Conservation (phyloP, 2,113 vertebrate species). For the Orthochromis malagaraziensis region DNA sequence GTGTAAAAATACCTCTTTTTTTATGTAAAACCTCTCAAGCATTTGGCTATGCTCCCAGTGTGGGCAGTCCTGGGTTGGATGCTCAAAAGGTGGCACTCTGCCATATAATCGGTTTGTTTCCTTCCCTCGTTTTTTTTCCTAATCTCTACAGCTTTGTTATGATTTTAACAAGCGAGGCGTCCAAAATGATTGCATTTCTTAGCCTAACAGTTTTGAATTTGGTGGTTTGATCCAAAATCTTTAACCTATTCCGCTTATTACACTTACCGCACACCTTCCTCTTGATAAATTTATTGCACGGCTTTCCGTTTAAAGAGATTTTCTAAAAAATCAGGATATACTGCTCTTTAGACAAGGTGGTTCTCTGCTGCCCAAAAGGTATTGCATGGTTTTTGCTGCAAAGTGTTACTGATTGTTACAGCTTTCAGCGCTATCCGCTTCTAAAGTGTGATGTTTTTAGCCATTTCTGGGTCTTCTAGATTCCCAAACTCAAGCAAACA, state of each 20-base stretch:
- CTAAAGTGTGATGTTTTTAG: not conserved
- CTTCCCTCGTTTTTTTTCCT: not conserved
- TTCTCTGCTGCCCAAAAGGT: not conserved
- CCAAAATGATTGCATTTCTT: not conserved
- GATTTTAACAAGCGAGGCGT: not conserved
- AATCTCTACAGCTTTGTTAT: not conserved
- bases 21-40: not conserved
- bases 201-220: not conserved
- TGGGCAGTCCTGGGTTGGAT: not conserved
- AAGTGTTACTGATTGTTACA: not conserved
- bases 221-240: not conserved
- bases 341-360: not conserved
- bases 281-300: not conserved
- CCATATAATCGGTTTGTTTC: conserved; percentile 3
- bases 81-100: not conserved
- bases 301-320: not conserved
- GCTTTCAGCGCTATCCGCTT: not conserved
- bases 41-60: not conserved
- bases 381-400: not conserved
- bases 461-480: not conserved
- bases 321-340: not conserved
- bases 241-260: not conserved
- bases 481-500: not conserved
- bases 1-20: not conserved
- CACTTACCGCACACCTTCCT: not conserved